Conservation (phyloP, 2,113 vertebrate species). For the Electrona antarctica region DNA sequence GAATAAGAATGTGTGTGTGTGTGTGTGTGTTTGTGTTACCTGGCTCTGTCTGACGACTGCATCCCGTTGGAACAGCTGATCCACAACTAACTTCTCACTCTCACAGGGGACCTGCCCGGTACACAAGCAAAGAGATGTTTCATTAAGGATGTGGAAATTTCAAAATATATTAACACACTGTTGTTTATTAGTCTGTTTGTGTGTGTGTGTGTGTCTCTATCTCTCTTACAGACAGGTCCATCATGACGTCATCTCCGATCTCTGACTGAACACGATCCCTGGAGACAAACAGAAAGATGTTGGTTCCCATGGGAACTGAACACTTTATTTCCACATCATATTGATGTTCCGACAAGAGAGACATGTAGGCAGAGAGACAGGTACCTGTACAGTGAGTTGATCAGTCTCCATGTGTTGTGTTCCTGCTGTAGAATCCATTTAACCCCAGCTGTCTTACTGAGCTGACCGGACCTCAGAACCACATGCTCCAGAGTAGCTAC, state of each 20-base stretch:
- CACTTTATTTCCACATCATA: not conserved
- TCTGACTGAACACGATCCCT: constrained; percentile 90
- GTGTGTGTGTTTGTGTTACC: constrained; percentile 73
- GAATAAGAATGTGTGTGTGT: not conserved
- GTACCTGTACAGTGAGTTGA: constrained; percentile 90
- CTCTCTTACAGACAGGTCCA: constrained; percentile 86
- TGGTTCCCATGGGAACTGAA: not conserved
- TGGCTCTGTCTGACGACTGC: constrained; percentile 92
- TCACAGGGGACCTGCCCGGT: constrained; percentile 82
- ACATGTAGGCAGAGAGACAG: not conserved
- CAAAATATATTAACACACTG: constrained; percentile 16
- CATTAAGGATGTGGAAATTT: not conserved
- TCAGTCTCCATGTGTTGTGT: constrained; percentile 92
- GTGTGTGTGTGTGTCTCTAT: not conserved
- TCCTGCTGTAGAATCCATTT: constrained; percentile 96
- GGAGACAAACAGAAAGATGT: constrained; percentile 31
- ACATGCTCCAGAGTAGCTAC: constrained; percentile 89
- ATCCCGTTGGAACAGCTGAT: constrained; percentile 92
- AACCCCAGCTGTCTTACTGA: constrained; percentile 93
- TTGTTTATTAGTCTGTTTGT: constrained; percentile 10
- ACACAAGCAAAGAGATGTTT: constrained; percentile 21
- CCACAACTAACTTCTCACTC: constrained; percentile 90
- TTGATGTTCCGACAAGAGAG: not conserved
- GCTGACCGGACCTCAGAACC: constrained; percentile 89
- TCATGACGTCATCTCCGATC: constrained; percentile 89